Evolutionary conservation across 2,888 invertebrate species (phyloP).

Genomic region (Melikaiella ostensackeni): DNA sequence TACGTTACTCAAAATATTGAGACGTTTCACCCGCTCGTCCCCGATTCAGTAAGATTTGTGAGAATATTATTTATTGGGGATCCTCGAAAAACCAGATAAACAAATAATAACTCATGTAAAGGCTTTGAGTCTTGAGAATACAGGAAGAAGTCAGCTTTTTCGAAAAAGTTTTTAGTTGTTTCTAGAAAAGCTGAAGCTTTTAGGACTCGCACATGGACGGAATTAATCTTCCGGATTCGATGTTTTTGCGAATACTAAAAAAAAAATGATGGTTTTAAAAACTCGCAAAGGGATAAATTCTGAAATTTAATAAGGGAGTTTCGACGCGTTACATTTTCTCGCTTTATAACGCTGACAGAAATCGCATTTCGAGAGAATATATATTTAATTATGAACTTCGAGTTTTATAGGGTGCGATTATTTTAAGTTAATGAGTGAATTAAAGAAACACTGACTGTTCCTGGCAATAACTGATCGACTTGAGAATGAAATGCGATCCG

Average conservation of each 20-base stretch:
- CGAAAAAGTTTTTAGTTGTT: background rate
- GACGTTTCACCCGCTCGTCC: slow-evolving; percentile 19
- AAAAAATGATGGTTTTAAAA: no score
- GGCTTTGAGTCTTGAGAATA: background rate
- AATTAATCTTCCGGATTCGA: background rate
- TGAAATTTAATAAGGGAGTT: background rate
- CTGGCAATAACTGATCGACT: background rate
- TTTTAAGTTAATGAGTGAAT: background rate
- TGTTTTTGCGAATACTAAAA: no score
- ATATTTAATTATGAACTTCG: background rate
- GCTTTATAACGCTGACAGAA: background rate
- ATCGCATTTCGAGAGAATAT: background rate
- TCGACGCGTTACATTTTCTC: background rate
- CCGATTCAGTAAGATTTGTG: background rate
- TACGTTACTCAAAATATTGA: slow-evolving; percentile 8
- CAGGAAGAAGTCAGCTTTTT: background rate
- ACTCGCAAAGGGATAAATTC: no score
- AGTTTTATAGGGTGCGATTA: background rate
- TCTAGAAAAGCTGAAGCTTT: background rate
- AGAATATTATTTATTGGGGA: slow-evolving; percentile 11
- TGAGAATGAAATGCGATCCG: slow-evolving; percentile 34
- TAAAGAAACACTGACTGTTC: no score
- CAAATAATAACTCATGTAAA: background rate
- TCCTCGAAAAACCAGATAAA: background rate
- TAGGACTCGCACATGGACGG: background rate